phyloP scores from a whole-genome alignment of 2,888 invertebrate genomes.

The Andrena haemorrhoa region DNA sequence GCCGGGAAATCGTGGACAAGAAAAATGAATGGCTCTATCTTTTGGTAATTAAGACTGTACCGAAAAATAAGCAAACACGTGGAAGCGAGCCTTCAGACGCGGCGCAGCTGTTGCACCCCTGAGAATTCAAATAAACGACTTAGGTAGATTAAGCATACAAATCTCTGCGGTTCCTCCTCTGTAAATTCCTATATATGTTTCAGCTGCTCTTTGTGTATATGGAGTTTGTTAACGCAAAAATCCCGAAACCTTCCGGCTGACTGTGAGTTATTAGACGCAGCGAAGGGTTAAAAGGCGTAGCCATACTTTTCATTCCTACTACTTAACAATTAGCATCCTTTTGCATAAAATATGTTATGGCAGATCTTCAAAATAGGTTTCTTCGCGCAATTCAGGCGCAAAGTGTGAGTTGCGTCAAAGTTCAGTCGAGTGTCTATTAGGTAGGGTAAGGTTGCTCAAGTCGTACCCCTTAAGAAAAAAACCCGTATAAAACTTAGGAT shows the following conservation, averaged over 20 bases:
- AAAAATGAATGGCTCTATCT: constrained; percentile 81
- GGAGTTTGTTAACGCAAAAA: constrained; percentile 46
- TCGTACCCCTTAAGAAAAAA: too few relatives aligned
- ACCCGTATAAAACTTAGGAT: too few relatives aligned
- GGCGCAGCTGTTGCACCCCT: constrained; percentile 77
- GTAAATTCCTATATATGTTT: constrained; percentile 57
- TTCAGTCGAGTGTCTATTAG: too few relatives aligned
- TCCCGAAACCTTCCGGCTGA: constrained; percentile 39
- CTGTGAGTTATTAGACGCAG: constrained; percentile 10
- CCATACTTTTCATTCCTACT: too few relatives aligned
- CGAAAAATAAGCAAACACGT: constrained; percentile 75
- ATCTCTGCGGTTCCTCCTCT: constrained; percentile 64
- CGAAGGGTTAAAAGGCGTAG: background rate
- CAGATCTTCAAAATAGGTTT: too few relatives aligned
- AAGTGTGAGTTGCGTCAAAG: too few relatives aligned
- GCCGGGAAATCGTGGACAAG: constrained; percentile 52
- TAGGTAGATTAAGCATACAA: constrained; percentile 78
- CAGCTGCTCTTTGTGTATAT: constrained; percentile 55
- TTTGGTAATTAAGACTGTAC: constrained; percentile 80
- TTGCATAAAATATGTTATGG: too few relatives aligned
- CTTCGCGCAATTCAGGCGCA: too few relatives aligned
- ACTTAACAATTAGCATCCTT: too few relatives aligned
- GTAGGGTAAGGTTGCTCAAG: too few relatives aligned
- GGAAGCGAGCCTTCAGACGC: constrained; percentile 54
- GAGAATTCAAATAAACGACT: constrained; percentile 78